Evolutionary conservation across 2,113 vertebrate genomes (phyloP), one percentile per base, ranked within the genome.

Genomic region (Myrmecophaga tridactyla): DNA sequence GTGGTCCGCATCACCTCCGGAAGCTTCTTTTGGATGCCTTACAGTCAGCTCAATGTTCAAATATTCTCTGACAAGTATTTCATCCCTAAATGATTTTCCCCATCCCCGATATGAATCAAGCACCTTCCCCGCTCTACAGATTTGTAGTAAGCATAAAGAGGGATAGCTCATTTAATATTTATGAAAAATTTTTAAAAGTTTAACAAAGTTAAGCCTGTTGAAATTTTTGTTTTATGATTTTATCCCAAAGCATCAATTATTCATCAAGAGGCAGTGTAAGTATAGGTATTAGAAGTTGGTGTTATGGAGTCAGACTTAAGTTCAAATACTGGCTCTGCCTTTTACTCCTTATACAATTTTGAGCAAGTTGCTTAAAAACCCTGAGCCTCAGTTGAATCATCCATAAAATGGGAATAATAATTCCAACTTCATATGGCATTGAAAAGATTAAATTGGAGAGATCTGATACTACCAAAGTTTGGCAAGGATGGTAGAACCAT

Each of bases 371-470:
- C 65, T 89, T 90, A 60, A 92, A 95, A 7, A n/a, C 27, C 5
- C 36, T 46, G n/a, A 73, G 20, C 18, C 46, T 72, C 36, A 27
- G 72, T 84, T 65, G 78, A 77, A 46, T 75, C 48, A 65, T 39
- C 67, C 90, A 27, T 72, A 88, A 90, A 94, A 67, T 62, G 53
- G 82, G 41, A 85, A 95, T 77, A 85, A 85, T 77, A 65, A 67
- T 81, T 69, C n/a, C 69, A 94, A 90, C 25, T 75, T 58, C 41
- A 27, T 29, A 53, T 89, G 39, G 93, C 29, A 90, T 85, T 90
- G 17, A 69, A 94, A 96, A 77, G 41, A 46, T 88, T 85, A 65
- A 93, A 90, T 39, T 69, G 43, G 81, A 81, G 84, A 87, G 75
- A 60, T 77, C 20, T 70, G 80, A 91, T 31, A 62, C n/a, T 60